Evolutionary conservation across 1,140 invertebrate species (phyloP).

Genomic region (Drosophila repleta): DNA sequence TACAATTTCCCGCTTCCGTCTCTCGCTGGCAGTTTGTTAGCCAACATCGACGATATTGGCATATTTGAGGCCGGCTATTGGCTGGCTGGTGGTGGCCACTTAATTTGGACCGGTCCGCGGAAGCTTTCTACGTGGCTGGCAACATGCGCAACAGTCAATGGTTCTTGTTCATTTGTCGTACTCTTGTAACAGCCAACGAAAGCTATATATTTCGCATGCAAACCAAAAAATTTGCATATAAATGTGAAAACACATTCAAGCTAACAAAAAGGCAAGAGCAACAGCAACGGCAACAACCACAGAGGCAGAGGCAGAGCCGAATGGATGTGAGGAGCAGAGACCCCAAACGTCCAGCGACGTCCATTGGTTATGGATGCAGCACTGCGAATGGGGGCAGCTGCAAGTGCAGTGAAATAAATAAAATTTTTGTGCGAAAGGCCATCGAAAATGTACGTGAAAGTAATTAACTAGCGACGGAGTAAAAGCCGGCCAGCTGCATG

Average conservation of each 20-base stretch:
- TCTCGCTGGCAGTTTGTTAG: too few species aligned
- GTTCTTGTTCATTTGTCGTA: conserved; percentile 45
- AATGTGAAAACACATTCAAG: conserved; percentile 81
- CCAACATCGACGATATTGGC: neutral
- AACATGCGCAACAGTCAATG: conserved; percentile 23
- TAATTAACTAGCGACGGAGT: conserved; percentile 73
- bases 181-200: conserved; percentile 42
- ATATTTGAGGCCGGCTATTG: conserved; percentile 52
- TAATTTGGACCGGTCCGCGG: conserved; percentile 42
- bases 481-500: neutral
- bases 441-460: conserved; percentile 81
- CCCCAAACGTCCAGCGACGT: conserved; percentile 34
- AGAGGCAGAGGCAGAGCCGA: too few species aligned
- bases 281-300: neutral
- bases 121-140: conserved; percentile 29
- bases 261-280: conserved; percentile 62
- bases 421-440: conserved; percentile 64
- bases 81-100: conserved; percentile 41
- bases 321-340: conserved; percentile 29
- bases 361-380: conserved; percentile 29
- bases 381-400: conserved; percentile 54
- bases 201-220: conserved; percentile 79
- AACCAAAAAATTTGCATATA: conserved; percentile 82
- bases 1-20: too few species aligned
- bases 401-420: conserved; percentile 79